Conservation (phyloP, 2,113 vertebrate genomes). For the Melanerpes aurifrons region DNA sequence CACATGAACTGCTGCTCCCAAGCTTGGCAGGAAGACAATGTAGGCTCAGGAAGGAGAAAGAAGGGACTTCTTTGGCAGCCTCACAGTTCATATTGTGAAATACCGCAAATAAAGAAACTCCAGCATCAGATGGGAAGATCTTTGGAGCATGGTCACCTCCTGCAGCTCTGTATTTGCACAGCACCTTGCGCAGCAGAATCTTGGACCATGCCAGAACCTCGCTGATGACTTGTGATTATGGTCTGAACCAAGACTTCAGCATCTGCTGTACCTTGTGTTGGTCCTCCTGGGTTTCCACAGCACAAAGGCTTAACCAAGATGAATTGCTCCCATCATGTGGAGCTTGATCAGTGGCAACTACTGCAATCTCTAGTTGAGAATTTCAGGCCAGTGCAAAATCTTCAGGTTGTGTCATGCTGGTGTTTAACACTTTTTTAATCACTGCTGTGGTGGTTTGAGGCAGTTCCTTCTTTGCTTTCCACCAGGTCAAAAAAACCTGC, state of each 20-base stretch:
- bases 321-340: background rate
- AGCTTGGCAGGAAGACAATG: background rate
- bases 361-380: background rate
- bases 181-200: background rate
- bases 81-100: background rate
- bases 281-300: background rate
- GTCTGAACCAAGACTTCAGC: background rate
- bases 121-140: background rate
- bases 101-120: background rate
- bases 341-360: background rate
- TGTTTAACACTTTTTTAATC: background rate
- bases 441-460: background rate
- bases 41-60: background rate
- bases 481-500: background rate
- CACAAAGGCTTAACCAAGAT: background rate
- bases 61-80: background rate
- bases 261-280: background rate
- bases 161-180: background rate
- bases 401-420: rapidly evolving
- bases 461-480: no score
- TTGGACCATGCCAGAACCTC: background rate
- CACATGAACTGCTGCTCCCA: background rate
- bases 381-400: background rate
- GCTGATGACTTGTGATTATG: background rate
- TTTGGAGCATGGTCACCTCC: background rate